A percentile compares a stretch with the other conserved stretches of the same genome.
These are phyloP conservation scores for Protonemura montana DNA, from an alignment of 2,888 invertebrate genomes.

Conservation along the genomic window DNA sequence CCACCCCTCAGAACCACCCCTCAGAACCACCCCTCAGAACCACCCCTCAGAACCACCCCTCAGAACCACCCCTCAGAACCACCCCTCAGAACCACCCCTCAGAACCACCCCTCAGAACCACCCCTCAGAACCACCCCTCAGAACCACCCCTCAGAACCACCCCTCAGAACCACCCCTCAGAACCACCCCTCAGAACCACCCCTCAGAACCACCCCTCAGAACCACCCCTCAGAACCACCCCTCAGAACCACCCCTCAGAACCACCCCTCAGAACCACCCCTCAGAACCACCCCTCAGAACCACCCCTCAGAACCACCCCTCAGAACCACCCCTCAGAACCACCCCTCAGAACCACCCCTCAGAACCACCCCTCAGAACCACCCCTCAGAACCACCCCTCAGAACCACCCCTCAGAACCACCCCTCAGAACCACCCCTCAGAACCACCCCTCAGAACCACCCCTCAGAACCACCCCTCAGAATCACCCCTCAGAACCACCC, in stretches of 20 bases:
- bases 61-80: no score
- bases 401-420: no score
- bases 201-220: no score
- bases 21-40: neutral
- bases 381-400: no score
- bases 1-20: no score
- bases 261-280: no score
- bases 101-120: neutral
- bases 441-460: neutral
- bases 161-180: neutral
- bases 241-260: neutral
- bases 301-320: neutral
- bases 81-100: no score
- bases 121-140: no score
- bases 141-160: no score
- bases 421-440: neutral
- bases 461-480: no score
- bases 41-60: neutral
- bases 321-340: no score
- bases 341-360: no score
- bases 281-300: neutral
- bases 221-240: neutral
- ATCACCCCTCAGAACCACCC: neutral
- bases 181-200: neutral
- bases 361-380: neutral